Conservation (phyloP, 2,888 invertebrate genomes). For the Eudasyphora cyanicolor region DNA sequence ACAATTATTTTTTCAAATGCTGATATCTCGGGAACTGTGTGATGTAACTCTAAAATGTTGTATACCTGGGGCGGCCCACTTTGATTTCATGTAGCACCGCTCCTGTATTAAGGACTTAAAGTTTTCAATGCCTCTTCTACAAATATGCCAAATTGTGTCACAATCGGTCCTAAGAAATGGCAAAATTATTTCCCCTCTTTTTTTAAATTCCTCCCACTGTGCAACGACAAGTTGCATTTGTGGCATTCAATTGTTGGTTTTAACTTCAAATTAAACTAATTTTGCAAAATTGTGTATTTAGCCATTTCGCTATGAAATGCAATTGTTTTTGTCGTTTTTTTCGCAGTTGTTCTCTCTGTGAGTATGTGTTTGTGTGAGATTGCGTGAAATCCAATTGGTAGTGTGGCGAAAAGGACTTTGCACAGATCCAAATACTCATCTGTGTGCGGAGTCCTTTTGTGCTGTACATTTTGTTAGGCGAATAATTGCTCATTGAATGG, state of each 20-base stretch:
- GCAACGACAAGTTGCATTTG: slow-evolving; percentile 22
- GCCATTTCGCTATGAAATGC: slow-evolving; percentile 23
- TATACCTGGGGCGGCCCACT: no score
- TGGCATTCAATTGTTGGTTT: slow-evolving; percentile 45
- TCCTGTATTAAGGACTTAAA: no score
- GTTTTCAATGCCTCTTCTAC: no score
- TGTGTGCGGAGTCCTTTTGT: slow-evolving; percentile 23
- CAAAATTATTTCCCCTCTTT: no score
- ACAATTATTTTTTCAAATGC: no score
- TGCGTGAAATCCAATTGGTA: slow-evolving; percentile 12
- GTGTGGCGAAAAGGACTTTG: background rate
- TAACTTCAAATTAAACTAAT: slow-evolving; percentile 48
- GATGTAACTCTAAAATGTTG: no score
- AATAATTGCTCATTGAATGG: slow-evolving; percentile 60
- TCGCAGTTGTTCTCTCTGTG: background rate
- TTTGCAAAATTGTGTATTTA: slow-evolving; percentile 44
- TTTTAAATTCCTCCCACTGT: no score
- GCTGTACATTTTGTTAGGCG: slow-evolving; percentile 34
- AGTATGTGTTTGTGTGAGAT: background rate
- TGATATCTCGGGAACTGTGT: no score
- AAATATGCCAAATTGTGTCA: no score
- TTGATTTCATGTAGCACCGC: no score
- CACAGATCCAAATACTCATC: background rate
- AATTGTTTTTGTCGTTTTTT: slow-evolving; percentile 27
- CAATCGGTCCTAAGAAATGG: no score